Conservation (phyloP, 1,140 invertebrate genomes). For the Zaprionus taronus region DNA sequence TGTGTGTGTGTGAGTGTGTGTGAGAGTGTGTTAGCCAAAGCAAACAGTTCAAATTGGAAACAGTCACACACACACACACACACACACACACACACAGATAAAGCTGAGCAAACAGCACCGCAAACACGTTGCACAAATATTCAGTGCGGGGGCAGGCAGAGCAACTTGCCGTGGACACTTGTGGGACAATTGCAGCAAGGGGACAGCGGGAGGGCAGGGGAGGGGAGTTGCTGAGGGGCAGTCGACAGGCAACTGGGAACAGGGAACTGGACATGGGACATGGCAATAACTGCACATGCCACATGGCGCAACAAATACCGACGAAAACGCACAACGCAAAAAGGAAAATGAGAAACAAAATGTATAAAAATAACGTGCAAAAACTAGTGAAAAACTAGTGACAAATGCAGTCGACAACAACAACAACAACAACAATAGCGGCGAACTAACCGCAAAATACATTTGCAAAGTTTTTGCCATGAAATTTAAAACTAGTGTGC, state of each 20-base stretch:
- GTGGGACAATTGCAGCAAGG: conserved; percentile 57
- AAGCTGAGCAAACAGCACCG: conserved; percentile 71
- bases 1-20: neutral
- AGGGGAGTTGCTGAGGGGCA: neutral
- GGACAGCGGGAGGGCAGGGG: neutral
- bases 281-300: conserved; percentile 50
- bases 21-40: conserved; percentile 36
- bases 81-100: conserved; percentile 29
- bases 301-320: conserved; percentile 47
- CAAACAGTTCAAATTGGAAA: conserved; percentile 56
- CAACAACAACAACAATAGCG: neutral
- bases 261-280: conserved; percentile 23
- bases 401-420: conserved; percentile 40
- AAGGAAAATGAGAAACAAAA: conserved; percentile 49
- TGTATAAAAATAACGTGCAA: conserved; percentile 28
- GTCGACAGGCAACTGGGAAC: conserved; percentile 20
- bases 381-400: conserved; percentile 35
- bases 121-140: conserved; percentile 82
- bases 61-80: conserved; percentile 27
- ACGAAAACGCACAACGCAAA: conserved; percentile 40
- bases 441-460: conserved; percentile 58
- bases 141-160: conserved; percentile 39
- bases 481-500: conserved; percentile 39
- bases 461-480: conserved; percentile 60
- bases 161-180: conserved; percentile 42